Conservation (phyloP, 2,888 invertebrate species). For the Xylota sylvarum region DNA sequence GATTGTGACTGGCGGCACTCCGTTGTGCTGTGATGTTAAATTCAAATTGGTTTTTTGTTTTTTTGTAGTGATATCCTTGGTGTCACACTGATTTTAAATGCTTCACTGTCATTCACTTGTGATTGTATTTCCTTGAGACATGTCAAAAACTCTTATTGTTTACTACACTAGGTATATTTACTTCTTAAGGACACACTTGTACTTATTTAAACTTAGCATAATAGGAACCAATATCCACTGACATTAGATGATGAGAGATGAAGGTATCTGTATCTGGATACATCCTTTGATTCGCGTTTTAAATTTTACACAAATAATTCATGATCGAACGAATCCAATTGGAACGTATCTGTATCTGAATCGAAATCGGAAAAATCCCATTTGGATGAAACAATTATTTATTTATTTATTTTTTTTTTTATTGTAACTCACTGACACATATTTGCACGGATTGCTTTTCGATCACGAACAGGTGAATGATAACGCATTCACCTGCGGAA, state of each 20-base stretch:
- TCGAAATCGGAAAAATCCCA: constrained; percentile 61
- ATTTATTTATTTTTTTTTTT: background rate
- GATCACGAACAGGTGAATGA: constrained; percentile 71
- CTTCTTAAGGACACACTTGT: constrained; percentile 37
- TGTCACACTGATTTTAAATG: constrained; percentile 10
- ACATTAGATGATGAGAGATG: constrained; percentile 58
- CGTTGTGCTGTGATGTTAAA: background rate
- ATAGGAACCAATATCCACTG: constrained; percentile 70
- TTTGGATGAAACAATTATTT: constrained; percentile 27
- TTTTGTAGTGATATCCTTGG: constrained; percentile 37
- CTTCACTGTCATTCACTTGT: constrained; percentile 37
- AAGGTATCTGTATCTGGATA: constrained; percentile 33
- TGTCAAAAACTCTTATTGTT: constrained; percentile 41
- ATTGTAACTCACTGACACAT: constrained; percentile 51
- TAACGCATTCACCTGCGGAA: constrained; percentile 68
- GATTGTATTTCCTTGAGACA: constrained; percentile 28
- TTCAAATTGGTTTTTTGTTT: background rate
- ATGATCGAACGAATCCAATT: constrained; percentile 51
- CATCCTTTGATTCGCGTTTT: constrained; percentile 48
- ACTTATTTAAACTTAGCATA: constrained; percentile 45
- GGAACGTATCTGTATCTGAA: constrained; percentile 57
- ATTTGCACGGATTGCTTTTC: constrained; percentile 27
- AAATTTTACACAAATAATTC: constrained; percentile 10
- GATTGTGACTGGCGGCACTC: constrained; percentile 47
- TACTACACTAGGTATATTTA: constrained; percentile 11